Base-by-base conservation (phyloP, 2,888 invertebrate species). In the Microctonus brassicae region DNA sequence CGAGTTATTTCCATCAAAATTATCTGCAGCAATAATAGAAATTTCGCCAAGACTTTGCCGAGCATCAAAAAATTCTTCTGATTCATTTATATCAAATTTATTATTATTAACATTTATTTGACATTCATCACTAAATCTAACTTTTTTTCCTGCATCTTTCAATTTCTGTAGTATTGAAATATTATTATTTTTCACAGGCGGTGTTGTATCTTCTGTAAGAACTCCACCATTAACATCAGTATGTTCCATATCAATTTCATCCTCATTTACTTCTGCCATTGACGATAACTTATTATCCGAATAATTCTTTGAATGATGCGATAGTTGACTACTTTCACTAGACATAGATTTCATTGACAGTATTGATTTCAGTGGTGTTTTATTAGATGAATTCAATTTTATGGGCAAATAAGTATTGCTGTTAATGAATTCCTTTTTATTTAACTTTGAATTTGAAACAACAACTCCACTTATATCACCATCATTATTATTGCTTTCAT, bases 41-140 rank as follows among this genome's bases (percentile, higher is more conserved):
- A 63, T 66, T 7, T 76, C 77, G 7, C 74, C 70, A 0, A 80
- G 29, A 17, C 75, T 78, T 1, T 82, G 77, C 6, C 75, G 74
- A 0, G 82, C 77, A 42, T 83, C 80, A 65, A 73, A 80, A 33
- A 75, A 81, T 34, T 77, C 79, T 20, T 80, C 81, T 11, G 64
- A 74, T n/a, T 79, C 79, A 2, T 76, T 77, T 0, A 67, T 24
- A 11, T 78, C 70, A 1, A 10, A 2, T 36, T 20, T 29, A 55
- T 66, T 10, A 9, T 11, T 13, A 1, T n/a, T n/a, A 29, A 6
- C 29, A 75, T 70, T n/a, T 26, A 58, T 7, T 71, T 67, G 1
- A 55, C 22, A 10, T 78, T 83, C 74, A 75, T 84, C 83, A 0
- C 81, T 83, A 67, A 84, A 84, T 33, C 83, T 73, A 0, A 84